These are phyloP conservation scores for Ammodytes marinus DNA, from an alignment of 2,113 vertebrate species.

Conservation along the genomic window DNA sequence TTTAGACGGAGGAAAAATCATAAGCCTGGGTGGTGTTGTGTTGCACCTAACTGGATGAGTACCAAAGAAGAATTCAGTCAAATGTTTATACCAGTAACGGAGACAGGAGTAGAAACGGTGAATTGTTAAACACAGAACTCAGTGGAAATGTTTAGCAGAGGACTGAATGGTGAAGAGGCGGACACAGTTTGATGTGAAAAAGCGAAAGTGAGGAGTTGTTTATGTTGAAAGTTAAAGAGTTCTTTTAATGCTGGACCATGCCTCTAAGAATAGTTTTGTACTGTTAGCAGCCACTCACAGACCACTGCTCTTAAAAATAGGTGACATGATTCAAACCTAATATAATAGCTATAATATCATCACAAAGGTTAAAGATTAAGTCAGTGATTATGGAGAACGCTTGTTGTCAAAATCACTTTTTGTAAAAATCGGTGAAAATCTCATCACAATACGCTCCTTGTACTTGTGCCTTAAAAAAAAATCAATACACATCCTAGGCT, in stretches of 20 bases:
- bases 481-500: too few relatives aligned
- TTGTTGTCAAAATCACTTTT: too few relatives aligned
- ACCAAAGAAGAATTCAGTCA: constrained; percentile 44
- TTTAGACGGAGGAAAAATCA: constrained; percentile 26
- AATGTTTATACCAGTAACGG: constrained; percentile 39
- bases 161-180: constrained; percentile 64
- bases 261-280: background rate
- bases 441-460: too few relatives aligned
- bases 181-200: constrained; percentile 57
- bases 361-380: background rate
- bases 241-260: constrained; percentile 71
- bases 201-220: constrained; percentile 35
- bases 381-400: too few relatives aligned
- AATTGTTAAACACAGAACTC: constrained; percentile 71
- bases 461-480: too few relatives aligned
- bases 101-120: constrained; percentile 66
- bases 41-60: constrained; percentile 31
- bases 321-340: background rate
- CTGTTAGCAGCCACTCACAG: background rate
- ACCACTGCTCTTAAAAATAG: background rate
- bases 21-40: constrained; percentile 26
- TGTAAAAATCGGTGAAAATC: too few relatives aligned
- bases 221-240: constrained; percentile 30
- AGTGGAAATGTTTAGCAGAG: constrained; percentile 64
- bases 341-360: background rate